Evolutionary conservation across 2,113 vertebrate genomes (phyloP).

Genomic region (Burhinus bistriatus): DNA sequence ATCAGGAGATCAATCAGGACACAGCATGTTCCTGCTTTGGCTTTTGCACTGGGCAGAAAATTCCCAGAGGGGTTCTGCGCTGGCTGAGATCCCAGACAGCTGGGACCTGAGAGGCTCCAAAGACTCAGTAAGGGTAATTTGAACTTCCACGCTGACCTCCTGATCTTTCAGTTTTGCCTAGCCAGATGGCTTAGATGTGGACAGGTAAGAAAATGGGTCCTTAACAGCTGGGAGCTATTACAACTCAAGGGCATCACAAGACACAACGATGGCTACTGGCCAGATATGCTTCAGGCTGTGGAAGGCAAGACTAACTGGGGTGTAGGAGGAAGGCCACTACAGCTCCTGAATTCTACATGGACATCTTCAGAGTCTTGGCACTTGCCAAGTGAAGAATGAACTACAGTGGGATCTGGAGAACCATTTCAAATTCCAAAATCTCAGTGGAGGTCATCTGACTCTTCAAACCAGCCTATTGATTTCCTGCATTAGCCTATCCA

Average conservation of each 20-base stretch:
- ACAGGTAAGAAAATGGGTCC: not conserved
- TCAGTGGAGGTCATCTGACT: not conserved
- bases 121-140: not conserved
- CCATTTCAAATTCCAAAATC: not conserved
- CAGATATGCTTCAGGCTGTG: not conserved
- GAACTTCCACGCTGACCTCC: not conserved
- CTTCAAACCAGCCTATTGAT: not conserved
- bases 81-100: conserved; percentile 33
- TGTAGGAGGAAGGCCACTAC: not conserved
- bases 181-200: not conserved
- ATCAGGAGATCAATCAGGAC: conserved; percentile 8
- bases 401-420: not conserved
- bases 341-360: not conserved
- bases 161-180: not conserved
- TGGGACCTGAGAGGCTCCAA: not conserved
- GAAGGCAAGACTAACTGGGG: not conserved
- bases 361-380: not conserved
- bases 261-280: not conserved
- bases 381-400: not conserved
- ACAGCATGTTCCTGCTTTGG: not conserved
- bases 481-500: not conserved
- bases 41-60: not conserved
- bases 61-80: not conserved
- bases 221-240: not conserved
- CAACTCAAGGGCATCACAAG: not conserved